A percentile compares a stretch with the other conserved stretches of the same genome.
Conservation (phyloP, 2,113 vertebrate species). For the Menidia beryllina region DNA sequence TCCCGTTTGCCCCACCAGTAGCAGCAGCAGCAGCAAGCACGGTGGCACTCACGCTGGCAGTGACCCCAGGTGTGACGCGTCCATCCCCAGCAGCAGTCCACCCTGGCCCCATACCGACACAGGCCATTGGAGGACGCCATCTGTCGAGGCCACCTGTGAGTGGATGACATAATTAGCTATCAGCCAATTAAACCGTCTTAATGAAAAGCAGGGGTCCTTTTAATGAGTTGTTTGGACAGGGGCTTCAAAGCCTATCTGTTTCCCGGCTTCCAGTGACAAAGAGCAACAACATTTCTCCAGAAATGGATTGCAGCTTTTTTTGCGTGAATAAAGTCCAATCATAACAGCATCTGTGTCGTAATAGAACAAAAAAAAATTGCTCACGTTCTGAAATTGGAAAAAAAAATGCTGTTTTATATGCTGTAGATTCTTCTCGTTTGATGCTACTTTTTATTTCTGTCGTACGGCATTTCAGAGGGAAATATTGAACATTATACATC, state of each 20-base stretch:
- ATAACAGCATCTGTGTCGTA: background rate
- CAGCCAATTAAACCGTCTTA: conserved; percentile 45
- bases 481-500: background rate
- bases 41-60: conserved; percentile 94
- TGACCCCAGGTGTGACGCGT: conserved; percentile 91
- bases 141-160: conserved; percentile 93
- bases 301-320: background rate
- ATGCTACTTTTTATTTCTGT: too few relatives aligned
- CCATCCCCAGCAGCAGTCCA: conserved; percentile 99
- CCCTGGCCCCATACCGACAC: conserved; percentile 90
- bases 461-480: too few relatives aligned
- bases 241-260: conserved; percentile 17
- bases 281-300: background rate
- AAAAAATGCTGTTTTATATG: too few relatives aligned
- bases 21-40: conserved; percentile 62
- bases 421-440: too few relatives aligned
- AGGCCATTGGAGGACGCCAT: conserved; percentile 88
- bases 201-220: conserved; percentile 41
- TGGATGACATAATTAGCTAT: conserved; percentile 61
- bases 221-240: conserved; percentile 18
- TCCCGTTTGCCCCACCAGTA: conserved; percentile 62
- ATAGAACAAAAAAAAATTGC: background rate
- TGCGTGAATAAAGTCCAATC: background rate
- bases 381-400: background rate
- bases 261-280: background rate